Evolutionary conservation across 2,888 invertebrate species (phyloP).

Genomic region (Brachyopa scutellaris): DNA sequence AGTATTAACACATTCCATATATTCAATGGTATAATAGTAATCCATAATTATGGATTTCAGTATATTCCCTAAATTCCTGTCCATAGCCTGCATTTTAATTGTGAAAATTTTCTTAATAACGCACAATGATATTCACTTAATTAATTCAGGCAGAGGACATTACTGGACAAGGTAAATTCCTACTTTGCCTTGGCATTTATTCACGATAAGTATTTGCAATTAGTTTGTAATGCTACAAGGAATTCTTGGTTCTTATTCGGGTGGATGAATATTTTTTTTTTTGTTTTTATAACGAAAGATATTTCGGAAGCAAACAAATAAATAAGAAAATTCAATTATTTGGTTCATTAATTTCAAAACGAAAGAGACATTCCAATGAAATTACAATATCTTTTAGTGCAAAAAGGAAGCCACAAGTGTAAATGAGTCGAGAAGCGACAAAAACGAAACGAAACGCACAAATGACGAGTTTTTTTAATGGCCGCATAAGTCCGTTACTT

Average conservation of each 20-base stretch:
- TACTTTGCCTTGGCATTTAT: slow-evolving; percentile 7
- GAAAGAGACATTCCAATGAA: slow-evolving; percentile 58
- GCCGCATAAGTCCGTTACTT: slow-evolving; percentile 58
- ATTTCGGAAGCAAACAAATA: slow-evolving; percentile 43
- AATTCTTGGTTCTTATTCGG: slow-evolving; percentile 20
- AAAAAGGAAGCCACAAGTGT: slow-evolving; percentile 65
- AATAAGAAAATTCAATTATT: slow-evolving; percentile 69
- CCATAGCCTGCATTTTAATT: slow-evolving; percentile 44
- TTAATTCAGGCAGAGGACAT: slow-evolving; percentile 15
- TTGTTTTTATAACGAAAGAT: slow-evolving; percentile 29
- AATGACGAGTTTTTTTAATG: not conserved
- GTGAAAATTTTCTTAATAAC: slow-evolving; percentile 40
- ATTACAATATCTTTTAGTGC: slow-evolving; percentile 61
- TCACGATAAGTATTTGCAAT: slow-evolving; percentile 23
- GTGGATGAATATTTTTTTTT: slow-evolving; percentile 13
- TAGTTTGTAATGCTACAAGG: slow-evolving; percentile 6
- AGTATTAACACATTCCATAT: no score
- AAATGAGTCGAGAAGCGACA: slow-evolving; percentile 49
- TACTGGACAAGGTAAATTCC: not conserved
- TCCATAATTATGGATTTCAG: no score
- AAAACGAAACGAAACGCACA: not conserved
- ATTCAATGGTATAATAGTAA: no score
- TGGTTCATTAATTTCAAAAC: slow-evolving; percentile 68
- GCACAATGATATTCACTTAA: slow-evolving; percentile 48
- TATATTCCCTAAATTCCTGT: no score